Evolutionary conservation across 2,113 vertebrate species (phyloP), one percentile per base, ranked within the genome.

Genomic region (Dasyurus viverrinus): DNA sequence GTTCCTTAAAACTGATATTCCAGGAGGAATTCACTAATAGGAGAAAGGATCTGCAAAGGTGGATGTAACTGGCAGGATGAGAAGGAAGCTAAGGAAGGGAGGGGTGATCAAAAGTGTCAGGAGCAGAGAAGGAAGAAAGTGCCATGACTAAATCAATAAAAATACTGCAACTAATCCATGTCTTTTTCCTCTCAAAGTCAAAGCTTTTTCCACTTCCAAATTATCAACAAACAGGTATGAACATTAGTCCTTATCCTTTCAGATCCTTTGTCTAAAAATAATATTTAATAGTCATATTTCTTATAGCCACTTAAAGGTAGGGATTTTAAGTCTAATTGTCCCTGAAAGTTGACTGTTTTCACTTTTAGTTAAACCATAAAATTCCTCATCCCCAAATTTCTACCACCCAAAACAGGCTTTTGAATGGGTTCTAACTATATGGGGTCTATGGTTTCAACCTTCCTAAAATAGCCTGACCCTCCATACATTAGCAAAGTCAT

Each of bases 391-490:
- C 50, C 92, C 60, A 94, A 93, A 19, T 22, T 93, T 95, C 90
- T 57, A 3, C n/a, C 90, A 94, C 48, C 2, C 3, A 93, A 93
- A 96, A 36, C 53, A 52, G 89, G 16, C 7, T 93, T 92, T 93
- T 27, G 47, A 89, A 53, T 68, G 22, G 6, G 30, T 95, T 50
- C 50, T 60, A 57, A 96, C 55, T 10, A 89, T 42, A 16, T 89
- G 90, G n/a, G 92, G 94, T 76, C 26, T 95, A 91, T 94, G 76
- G 12, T 54, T 95, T 84, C 89, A 93, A 42, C 36, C 60, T 53
- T 92, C 36, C 48, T 0, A 3, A 5, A 91, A 19, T 19, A 91
- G 68, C 5, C 68, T 84, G 94, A 95, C 47, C 55, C 54, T 90
- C 95, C 52, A 25, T 26, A 30, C 50, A 84, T 1, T 22, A 54